A percentile compares a stretch with the other conserved stretches of the same genome.
Evolutionary conservation across 2,888 invertebrate genomes (phyloP).

Genomic region (Liposcelis brunnea): DNA sequence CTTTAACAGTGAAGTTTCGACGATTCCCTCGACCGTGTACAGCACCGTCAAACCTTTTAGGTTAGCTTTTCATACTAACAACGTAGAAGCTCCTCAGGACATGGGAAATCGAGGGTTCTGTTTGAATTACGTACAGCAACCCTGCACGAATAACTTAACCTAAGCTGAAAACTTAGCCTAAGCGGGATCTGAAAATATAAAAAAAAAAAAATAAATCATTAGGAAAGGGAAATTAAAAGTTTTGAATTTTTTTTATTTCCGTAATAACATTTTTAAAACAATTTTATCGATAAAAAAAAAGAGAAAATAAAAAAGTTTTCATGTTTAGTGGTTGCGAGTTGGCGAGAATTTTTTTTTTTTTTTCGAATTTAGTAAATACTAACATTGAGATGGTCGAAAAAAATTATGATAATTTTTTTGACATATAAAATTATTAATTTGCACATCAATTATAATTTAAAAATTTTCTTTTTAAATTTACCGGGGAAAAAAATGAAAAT

Average conservation of each 20-base stretch:
- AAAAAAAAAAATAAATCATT: not conserved
- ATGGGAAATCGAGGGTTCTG: slow-evolving; percentile 65
- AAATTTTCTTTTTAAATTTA: too few relatives aligned
- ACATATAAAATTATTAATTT: too few relatives aligned
- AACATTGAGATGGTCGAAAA: too few relatives aligned
- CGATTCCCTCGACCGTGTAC: slow-evolving; percentile 46
- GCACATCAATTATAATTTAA: too few relatives aligned
- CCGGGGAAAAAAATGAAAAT: too few relatives aligned
- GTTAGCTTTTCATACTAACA: slow-evolving; percentile 60
- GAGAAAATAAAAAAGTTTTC: not conserved
- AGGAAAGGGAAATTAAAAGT: not conserved
- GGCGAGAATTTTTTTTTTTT: too few relatives aligned
- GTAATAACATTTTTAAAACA: not conserved
- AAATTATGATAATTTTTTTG: too few relatives aligned
- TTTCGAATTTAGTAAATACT: too few relatives aligned
- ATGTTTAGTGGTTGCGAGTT: too few relatives aligned
- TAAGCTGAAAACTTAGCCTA: not conserved
- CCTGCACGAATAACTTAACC: slow-evolving; percentile 44
- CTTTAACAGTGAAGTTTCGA: slow-evolving; percentile 53
- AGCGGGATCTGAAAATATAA: not conserved
- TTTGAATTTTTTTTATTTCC: not conserved
- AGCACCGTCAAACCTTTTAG: slow-evolving; percentile 68
- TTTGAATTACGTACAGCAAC: slow-evolving; percentile 67
- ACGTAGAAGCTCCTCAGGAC: slow-evolving; percentile 56
- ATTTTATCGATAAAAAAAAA: not conserved